Evolutionary conservation across 2,113 vertebrate species (phyloP).

Genomic region (Cygnus atratus): DNA sequence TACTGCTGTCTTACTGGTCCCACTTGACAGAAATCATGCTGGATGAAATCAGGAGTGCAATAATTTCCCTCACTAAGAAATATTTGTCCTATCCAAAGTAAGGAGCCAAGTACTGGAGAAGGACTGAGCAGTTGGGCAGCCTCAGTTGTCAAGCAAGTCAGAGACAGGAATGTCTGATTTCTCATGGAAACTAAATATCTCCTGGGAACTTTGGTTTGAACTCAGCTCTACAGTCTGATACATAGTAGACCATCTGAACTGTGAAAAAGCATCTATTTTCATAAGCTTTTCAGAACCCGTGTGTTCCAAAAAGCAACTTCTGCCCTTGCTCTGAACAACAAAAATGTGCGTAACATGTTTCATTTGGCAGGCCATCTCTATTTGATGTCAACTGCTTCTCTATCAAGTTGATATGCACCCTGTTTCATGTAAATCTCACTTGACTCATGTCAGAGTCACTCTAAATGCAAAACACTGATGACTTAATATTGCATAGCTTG

Average conservation of each 20-base stretch:
- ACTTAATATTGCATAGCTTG: background rate
- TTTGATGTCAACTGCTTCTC: background rate
- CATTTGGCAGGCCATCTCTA: rapidly evolving
- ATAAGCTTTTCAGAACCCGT: background rate
- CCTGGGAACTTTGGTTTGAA: background rate
- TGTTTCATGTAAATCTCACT: rapidly evolving
- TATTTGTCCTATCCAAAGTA: background rate
- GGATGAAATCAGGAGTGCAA: background rate
- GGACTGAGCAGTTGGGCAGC: background rate
- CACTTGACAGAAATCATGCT: background rate
- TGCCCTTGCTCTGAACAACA: background rate
- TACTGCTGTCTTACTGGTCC: background rate
- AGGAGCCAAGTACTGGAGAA: background rate
- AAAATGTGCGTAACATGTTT: background rate
- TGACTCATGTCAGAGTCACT: background rate
- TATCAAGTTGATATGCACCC: rapidly evolving
- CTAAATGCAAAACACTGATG: background rate
- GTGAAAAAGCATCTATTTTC: background rate
- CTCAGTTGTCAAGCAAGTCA: background rate
- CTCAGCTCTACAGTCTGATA: background rate
- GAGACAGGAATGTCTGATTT: background rate
- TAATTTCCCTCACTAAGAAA: background rate
- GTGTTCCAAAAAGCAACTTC: background rate
- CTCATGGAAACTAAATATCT: background rate
- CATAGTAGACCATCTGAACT: background rate